Percentiles rank a stretch among this genome's conserved stretches.
Conservation (phyloP, 2,797 vertebrate genomes). For the Peromyscus aztecus region DNA sequence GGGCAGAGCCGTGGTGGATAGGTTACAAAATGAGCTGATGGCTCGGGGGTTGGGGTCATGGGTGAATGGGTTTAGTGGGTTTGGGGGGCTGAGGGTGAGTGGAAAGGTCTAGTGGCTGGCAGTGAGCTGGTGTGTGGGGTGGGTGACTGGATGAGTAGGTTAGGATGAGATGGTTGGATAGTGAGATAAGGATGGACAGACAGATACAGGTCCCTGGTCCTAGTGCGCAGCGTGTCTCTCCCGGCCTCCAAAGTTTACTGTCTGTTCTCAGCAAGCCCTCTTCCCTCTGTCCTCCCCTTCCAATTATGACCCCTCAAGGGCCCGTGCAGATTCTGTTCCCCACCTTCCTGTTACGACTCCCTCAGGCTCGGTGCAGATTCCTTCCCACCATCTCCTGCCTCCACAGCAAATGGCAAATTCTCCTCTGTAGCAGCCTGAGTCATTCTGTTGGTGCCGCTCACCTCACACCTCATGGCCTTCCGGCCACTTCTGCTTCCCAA, state of each 20-base stretch:
- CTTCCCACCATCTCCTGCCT: not conserved
- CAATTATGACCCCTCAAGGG: not conserved
- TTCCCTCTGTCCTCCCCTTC: not conserved
- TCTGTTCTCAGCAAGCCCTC: not conserved
- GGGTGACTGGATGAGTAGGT: not conserved
- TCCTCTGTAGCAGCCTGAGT: not conserved
- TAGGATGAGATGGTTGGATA: not conserved
- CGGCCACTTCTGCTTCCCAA: not conserved
- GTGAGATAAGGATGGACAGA: too few species aligned
- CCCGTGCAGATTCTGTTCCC: not conserved
- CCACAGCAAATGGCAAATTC: not conserved
- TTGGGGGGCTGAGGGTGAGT: not conserved
- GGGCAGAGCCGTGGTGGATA: not conserved
- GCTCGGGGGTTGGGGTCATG: not conserved
- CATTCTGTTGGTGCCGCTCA: rapidly evolving
- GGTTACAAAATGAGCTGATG: not conserved
- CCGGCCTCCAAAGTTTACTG: not conserved
- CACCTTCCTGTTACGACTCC: not conserved
- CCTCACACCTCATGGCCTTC: rapidly evolving
- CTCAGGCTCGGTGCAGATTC: not conserved
- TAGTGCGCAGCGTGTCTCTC: rapidly evolving
- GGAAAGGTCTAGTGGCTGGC: too few species aligned
- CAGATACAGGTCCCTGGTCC: not conserved
- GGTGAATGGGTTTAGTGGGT: not conserved
- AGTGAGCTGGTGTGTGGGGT: too few species aligned